Percentiles rank a stretch among this genome's conserved stretches.
phyloP scores from a whole-genome alignment of 2,797 vertebrate genomes.

The Microchirus variegatus region DNA sequence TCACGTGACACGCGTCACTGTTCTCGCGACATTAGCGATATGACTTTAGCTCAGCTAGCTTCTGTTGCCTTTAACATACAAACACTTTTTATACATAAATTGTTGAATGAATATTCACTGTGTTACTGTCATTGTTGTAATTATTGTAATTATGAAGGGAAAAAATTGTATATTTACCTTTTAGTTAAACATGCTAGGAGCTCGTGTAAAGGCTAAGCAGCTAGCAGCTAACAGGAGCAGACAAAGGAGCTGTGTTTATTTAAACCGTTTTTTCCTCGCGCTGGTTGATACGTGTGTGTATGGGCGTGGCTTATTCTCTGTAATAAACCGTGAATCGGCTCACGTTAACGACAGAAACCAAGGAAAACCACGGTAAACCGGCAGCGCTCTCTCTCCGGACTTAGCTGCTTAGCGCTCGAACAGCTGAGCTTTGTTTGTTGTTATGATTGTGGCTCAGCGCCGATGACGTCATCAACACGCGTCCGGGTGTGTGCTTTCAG shows the following conservation, averaged over 20 bases:
- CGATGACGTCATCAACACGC: constrained; percentile 62
- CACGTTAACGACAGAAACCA: background rate
- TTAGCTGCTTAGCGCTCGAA: constrained; percentile 44
- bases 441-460: constrained; percentile 44
- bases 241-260: constrained; percentile 10
- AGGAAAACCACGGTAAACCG: accelerated
- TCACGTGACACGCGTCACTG: no score
- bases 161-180: constrained; percentile 46
- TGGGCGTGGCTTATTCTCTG: background rate
- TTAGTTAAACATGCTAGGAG: constrained; percentile 1
- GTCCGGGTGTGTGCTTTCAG: background rate
- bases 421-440: constrained; percentile 73
- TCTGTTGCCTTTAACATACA: no score
- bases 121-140: no score
- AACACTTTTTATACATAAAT: no score
- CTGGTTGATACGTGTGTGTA: background rate
- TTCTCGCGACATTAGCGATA: no score
- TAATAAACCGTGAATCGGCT: accelerated
- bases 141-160: background rate
- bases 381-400: no score
- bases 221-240: constrained; percentile 32
- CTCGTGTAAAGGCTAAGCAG: constrained; percentile 44
- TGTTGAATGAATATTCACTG: no score
- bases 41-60: no score
- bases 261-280: background rate